Conservation (phyloP, 1,140 invertebrate genomes). For the Pseudomyrmex cubaensis region DNA sequence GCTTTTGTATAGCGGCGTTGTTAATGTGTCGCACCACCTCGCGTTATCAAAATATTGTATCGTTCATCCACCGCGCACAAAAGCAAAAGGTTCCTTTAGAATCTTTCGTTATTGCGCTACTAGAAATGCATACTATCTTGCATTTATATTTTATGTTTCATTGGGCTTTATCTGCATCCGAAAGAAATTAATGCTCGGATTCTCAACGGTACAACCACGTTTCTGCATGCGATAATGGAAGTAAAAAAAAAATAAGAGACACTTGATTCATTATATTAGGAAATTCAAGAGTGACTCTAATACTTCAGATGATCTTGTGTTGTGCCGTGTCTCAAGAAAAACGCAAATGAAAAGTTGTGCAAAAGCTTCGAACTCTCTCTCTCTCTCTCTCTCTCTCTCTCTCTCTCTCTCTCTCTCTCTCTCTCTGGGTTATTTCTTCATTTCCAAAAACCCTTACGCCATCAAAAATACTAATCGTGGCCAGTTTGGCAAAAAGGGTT, state of each 20-base stretch:
- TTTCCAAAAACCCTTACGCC: background rate
- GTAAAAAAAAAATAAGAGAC: constrained; percentile 8
- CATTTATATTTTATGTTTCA: constrained; percentile 42
- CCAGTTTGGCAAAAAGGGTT: constrained; percentile 33
- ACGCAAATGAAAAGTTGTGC: constrained; percentile 44
- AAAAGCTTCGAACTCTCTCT: background rate
- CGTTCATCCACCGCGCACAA: background rate
- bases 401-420: background rate
- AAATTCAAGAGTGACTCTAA: constrained; percentile 23
- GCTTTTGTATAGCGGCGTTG: constrained; percentile 19
- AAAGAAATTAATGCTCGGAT: constrained; percentile 44
- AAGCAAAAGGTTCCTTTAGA: constrained; percentile 19
- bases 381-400: too few species aligned
- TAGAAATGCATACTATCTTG: constrained; percentile 45
- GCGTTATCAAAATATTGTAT: constrained; percentile 13
- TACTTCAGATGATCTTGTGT: constrained; percentile 18
- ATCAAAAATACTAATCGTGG: constrained; percentile 24
- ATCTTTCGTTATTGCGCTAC: constrained; percentile 29
- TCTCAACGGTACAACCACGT: background rate
- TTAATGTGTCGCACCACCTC: background rate
- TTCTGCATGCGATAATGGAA: constrained; percentile 38
- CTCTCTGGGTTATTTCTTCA: constrained; percentile 23
- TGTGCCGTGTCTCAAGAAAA: constrained; percentile 25
- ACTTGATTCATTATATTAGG: constrained; percentile 39
- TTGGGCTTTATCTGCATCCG: constrained; percentile 36